A percentile compares a stretch with the other conserved stretches of the same genome.
phyloP scores from a whole-genome alignment of 2,113 vertebrate species.

The Chlorocebus sabaeus region DNA sequence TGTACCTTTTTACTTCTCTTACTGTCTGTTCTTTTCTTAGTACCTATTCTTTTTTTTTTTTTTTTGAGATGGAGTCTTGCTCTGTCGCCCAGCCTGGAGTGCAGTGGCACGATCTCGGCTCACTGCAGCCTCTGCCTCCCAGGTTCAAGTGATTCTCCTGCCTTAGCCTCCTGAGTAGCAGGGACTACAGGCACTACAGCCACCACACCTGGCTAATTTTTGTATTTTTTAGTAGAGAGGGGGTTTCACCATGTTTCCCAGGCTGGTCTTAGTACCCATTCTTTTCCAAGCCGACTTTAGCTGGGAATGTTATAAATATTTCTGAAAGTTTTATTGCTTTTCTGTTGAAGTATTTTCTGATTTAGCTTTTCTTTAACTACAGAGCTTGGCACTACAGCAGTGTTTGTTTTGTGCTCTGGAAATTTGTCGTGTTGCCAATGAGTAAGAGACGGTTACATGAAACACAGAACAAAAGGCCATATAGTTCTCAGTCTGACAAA shows the following conservation, averaged over 20 bases:
- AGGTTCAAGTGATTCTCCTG: too few relatives aligned
- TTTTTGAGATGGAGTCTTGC: too few relatives aligned
- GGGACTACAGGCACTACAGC: too few relatives aligned
- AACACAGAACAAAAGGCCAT: background rate
- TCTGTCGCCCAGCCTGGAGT: too few relatives aligned
- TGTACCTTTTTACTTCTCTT: background rate
- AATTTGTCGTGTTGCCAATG: background rate
- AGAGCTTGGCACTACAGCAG: background rate
- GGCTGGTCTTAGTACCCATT: background rate
- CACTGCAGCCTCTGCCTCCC: too few relatives aligned
- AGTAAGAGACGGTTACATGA: background rate
- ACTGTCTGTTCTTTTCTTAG: background rate
- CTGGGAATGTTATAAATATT: background rate
- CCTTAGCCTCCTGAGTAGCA: too few relatives aligned
- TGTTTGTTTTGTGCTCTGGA: constrained; percentile 9
- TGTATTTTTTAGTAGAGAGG: too few relatives aligned
- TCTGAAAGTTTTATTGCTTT: constrained; percentile 24
- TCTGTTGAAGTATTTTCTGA: background rate
- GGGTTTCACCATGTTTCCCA: background rate
- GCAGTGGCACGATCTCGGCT: too few relatives aligned
- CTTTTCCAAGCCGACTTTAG: background rate
- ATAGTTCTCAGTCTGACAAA: background rate
- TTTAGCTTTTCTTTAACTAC: background rate
- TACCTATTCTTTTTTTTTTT: background rate
- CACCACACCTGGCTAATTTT: too few relatives aligned